Base-by-base conservation (phyloP, 2,113 vertebrate genomes). In the Stegostoma tigrinum region DNA sequence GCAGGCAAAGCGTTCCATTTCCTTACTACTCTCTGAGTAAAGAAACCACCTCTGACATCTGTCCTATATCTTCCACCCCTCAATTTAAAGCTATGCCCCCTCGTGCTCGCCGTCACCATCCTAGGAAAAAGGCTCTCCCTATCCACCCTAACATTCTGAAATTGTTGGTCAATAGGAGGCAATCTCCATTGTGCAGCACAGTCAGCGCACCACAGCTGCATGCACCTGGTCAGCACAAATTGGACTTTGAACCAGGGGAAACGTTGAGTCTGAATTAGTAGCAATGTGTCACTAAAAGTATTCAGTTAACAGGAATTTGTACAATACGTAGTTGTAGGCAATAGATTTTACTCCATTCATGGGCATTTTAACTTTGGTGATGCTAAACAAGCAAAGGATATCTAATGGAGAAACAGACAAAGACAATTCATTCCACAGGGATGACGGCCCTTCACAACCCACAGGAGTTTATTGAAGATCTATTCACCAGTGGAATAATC, bases 401-500 rank as follows among this genome's bases (percentile, higher is more conserved):
- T n/a, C 5, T 3, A n/a, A 90, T 90, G 48, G 52, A 38, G 15
- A 38, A 94, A 45, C 17, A 42, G n/a, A 61, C 89, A 91, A 64
- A 64, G 64, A 10, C 64, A 90, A 23, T 34, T 90, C 87, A 55
- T 61, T 90, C 48, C 87, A 90, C n/a, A 45, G 38, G 67, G 64
- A 70, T 24, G 66, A 42, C 14, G 24, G 70, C 19, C 19, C 64
- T 93, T 66, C 67, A 94, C 64, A 24, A 34, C 30, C 52, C 30
- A 64, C 48, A 64, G 23, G 86, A 83, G 80, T 83, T 83, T 83
- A 83, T 83, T 83, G 80, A 89, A 89, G 42, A 94, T 68, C 91
- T 38, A 94, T 42, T 94, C n/a, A 42, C 91, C 52, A n/a, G 52
- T 64, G 30, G 48, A 90, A 90, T 90, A 61, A 90, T 90, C 52